Base-by-base conservation (phyloP, 2,113 vertebrate genomes). In the Oncorhynchus clarkii region DNA sequence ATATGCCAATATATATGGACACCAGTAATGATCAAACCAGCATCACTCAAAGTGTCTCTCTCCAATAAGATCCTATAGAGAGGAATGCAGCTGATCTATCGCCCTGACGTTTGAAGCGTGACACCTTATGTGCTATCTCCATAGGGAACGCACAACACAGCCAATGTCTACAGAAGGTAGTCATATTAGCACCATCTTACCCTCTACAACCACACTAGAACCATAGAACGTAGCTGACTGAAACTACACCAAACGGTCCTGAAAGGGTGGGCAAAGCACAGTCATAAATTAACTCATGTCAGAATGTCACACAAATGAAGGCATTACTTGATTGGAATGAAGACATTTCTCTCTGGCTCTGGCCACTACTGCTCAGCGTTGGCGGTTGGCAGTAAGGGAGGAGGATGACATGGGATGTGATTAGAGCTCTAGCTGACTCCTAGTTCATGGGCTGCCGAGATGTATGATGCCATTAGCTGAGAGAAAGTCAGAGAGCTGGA, bases 381-480 rank as follows among this genome's bases (percentile, higher is more conserved):
- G 39, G 68, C 1, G 18, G 54, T 70, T 31, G 39, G 8, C 18
- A 14, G n/a, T 31, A 13, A 67, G 72, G 51, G 64, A 74, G 51
- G 26, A 16, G 5, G 22, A 57, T 6, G 8, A 31, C 26, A 57
- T 20, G 70, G 27, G 27, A 57, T 34, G 70, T 18, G 51, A 59
- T 3, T 7, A 7, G 5, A 67, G 66, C 16, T 27, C 67, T 18
- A 11, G 67, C 67, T 20, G 31, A 13, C 26, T 34, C 6, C 48
- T 71, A 48, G 24, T 70, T 45, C 7, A n/a, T 49, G 8, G 24
- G 22, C 24, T 6, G 45, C 22, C 7, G 29, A 67, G 11, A 70
- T 51, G 69, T 71, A 26, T 54, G 69, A 51, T 71, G 48, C 48
- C 22, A 22, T 71, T 39, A n/a, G 9, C n/a, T 71, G 14, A 69